These are phyloP conservation scores for Drosophila atripex DNA, from an alignment of 2,888 invertebrate species.

Conservation along the genomic window DNA sequence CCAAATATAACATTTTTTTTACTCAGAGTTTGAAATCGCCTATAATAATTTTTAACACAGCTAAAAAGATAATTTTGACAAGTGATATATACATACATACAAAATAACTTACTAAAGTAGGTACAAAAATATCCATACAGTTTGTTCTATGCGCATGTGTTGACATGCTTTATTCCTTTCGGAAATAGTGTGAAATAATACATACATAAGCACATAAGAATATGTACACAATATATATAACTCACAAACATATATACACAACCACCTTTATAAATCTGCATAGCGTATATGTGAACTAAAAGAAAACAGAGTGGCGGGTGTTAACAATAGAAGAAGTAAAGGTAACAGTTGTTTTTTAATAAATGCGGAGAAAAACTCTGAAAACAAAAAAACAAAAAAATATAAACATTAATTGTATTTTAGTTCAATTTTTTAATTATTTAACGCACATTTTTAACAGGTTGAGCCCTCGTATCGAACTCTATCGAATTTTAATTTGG, in stretches of 20 bases:
- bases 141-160: background rate
- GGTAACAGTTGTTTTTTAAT: too few species aligned
- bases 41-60: background rate
- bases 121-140: background rate
- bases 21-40: too few species aligned
- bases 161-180: background rate
- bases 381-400: background rate
- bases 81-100: background rate
- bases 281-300: too few species aligned
- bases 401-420: background rate
- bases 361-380: background rate
- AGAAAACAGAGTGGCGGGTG: too few species aligned
- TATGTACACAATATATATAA: background rate
- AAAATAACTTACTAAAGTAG: background rate
- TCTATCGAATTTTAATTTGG: conserved; percentile 1
- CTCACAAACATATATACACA: too few species aligned
- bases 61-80: background rate
- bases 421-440: background rate
- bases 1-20: background rate
- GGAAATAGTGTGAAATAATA: background rate
- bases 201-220: background rate
- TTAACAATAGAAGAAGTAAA: too few species aligned
- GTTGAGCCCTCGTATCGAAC: background rate
- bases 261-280: too few species aligned
- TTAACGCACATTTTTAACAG: conserved; percentile 1